Conservation (phyloP, 2,888 invertebrate species). For the Pterobdella sp. region DNA sequence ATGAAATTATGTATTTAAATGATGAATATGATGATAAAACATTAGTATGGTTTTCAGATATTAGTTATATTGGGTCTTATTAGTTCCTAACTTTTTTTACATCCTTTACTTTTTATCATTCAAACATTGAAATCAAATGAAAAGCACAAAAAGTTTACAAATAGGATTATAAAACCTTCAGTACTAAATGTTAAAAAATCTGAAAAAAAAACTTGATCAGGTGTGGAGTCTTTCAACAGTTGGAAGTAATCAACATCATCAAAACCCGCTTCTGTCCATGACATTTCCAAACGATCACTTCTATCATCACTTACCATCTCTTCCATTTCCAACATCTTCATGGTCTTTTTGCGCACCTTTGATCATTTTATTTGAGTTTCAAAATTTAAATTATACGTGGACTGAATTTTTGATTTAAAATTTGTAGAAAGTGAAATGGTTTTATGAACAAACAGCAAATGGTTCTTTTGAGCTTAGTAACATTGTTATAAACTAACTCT, state of each 20-base stretch:
- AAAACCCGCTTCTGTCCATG: not conserved
- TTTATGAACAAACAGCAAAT: not conserved
- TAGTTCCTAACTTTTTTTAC: not conserved
- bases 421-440: not conserved
- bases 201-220: not conserved
- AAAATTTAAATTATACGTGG: no score
- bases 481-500: not conserved
- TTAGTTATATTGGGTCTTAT: no score
- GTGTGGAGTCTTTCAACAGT: conserved; percentile 1
- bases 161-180: no score
- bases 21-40: conserved; percentile 1
- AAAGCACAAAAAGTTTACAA: no score
- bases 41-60: not conserved
- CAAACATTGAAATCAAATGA: no score
- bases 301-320: conserved; percentile 51
- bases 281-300: not conserved
- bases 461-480: not conserved
- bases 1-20: no score
- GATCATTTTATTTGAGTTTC: not conserved
- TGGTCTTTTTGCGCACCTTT: conserved; percentile 79
- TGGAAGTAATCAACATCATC: conserved; percentile 1
- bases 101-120: no score
- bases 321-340: conserved; percentile 86
- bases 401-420: no score
- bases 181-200: no score